These are phyloP conservation scores for Ctenosaura bakeri DNA, from an alignment of 2,797 vertebrate genomes.

Conservation along the genomic window DNA sequence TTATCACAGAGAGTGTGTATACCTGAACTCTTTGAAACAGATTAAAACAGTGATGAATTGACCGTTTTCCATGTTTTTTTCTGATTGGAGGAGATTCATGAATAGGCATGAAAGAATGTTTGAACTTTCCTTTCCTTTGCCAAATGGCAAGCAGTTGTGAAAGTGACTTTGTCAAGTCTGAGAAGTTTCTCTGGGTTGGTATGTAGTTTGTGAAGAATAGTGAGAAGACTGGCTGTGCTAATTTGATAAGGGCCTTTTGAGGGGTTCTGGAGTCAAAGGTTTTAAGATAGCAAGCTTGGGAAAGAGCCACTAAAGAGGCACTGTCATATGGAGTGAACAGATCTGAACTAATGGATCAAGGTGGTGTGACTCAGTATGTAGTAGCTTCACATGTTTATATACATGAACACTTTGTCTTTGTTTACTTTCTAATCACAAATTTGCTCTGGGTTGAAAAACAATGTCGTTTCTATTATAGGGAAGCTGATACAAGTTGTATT, in stretches of 20 bases:
- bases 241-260: neutral
- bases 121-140: neutral
- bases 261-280: neutral
- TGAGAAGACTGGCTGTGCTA: neutral
- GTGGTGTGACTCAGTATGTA: neutral
- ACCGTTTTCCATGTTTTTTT: neutral
- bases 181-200: neutral
- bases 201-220: neutral
- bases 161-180: neutral
- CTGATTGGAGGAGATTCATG: neutral
- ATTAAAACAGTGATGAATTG: neutral
- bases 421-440: conserved; percentile 7
- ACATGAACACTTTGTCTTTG: neutral
- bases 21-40: conserved; percentile 36
- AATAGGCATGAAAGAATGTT: neutral
- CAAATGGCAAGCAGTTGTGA: neutral
- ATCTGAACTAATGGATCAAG: neutral
- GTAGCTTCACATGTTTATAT: neutral
- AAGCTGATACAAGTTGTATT: conserved; percentile 97
- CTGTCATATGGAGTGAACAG: neutral
- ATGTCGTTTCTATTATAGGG: conserved; percentile 81
- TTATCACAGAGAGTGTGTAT: neutral
- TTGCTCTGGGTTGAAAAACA: conserved; percentile 20
- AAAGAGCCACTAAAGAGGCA: neutral
- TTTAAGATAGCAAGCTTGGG: neutral